These are phyloP conservation scores for Anolis apletophallus DNA, from an alignment of 2,797 vertebrate genomes.

Conservation along the genomic window DNA sequence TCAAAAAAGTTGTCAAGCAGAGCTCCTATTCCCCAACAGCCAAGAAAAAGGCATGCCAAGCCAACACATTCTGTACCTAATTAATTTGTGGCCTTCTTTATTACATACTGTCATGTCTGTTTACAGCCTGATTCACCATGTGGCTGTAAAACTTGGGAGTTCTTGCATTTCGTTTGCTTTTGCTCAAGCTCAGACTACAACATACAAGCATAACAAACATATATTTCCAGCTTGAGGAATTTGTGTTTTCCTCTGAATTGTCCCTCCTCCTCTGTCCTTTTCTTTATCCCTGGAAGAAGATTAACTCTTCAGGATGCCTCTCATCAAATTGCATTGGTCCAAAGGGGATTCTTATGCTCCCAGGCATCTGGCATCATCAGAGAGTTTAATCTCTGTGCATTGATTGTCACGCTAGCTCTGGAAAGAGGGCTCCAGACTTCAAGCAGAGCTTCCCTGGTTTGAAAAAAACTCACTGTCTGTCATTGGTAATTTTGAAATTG, in stretches of 20 bases:
- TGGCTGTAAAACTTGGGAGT: not conserved
- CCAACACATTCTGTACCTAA: too few species aligned
- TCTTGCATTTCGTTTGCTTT: not conserved
- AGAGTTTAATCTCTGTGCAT: slow-evolving; percentile 31
- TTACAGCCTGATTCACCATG: not conserved
- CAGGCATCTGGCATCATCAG: not conserved
- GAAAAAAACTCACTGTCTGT: slow-evolving; percentile 30
- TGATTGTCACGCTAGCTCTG: not conserved
- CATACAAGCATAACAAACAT: not conserved
- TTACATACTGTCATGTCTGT: not conserved
- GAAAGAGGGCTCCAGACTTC: not conserved
- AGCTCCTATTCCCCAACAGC: not conserved
- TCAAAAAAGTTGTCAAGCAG: not conserved
- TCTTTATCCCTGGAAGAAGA: slow-evolving; percentile 21
- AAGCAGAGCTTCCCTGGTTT: slow-evolving; percentile 22
- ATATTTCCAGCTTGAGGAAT: not conserved
- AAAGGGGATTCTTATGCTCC: slow-evolving; percentile 26
- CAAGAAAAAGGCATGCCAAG: not conserved
- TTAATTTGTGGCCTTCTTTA: too few species aligned
- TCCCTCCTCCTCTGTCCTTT: not conserved
- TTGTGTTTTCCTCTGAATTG: not conserved
- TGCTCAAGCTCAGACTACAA: not conserved
- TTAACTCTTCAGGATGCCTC: slow-evolving; percentile 19
- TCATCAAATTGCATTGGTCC: slow-evolving; percentile 26
- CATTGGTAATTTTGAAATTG: slow-evolving; percentile 9